Base-by-base conservation (phyloP, 2,888 invertebrate species). In the Euzetes globulus region DNA sequence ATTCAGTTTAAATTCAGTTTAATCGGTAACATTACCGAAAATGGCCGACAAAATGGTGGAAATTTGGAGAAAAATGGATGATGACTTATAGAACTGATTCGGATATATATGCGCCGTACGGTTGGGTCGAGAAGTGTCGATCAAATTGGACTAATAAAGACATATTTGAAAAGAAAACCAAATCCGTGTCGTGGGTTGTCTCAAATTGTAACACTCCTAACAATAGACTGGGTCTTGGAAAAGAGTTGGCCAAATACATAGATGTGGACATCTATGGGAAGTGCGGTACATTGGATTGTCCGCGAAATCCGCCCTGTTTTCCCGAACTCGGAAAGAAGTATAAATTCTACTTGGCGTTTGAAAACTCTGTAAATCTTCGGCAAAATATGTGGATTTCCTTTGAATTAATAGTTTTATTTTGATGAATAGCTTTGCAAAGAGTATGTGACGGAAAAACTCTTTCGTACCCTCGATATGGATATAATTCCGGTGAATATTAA, bases 391-490 rank as follows among this genome's bases (percentile, higher is more conserved):
- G 41, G 13, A 9, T 25, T 19, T 5, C n/a, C 27, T 25, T 1
- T 58, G 2, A 15, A 19, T 63, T 63, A 33, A 17, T 63, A n/a
- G 5, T 25, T 58, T 22, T 33, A 3, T 22, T 60, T 29, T 41
- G 5, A 41, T 73, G 9, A 63, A 63, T 63, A 63, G 63, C 33
- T 63, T 0, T 82, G 82, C 75, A 75, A 75, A n/a, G 80, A 82
- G 73, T 81, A 82, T 77, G 78, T 81, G 0, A 81, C 80, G 0
- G 82, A 82, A 71, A 81, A 81, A 68, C 77, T 81, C 15, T 80
- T 79, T 73, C 75, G 77, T 7, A 75, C 78, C 11, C 77, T 80
- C n/a, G 76, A 76, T 11, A 74, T 77, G 19, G 76, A 80, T 52
- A 77, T 81, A 15, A 77, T 82, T 15, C 81, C 81, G 0, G 77